These are phyloP conservation scores for Gobio occitaniae DNA, from an alignment of 2,797 vertebrate genomes.

Conservation along the genomic window DNA sequence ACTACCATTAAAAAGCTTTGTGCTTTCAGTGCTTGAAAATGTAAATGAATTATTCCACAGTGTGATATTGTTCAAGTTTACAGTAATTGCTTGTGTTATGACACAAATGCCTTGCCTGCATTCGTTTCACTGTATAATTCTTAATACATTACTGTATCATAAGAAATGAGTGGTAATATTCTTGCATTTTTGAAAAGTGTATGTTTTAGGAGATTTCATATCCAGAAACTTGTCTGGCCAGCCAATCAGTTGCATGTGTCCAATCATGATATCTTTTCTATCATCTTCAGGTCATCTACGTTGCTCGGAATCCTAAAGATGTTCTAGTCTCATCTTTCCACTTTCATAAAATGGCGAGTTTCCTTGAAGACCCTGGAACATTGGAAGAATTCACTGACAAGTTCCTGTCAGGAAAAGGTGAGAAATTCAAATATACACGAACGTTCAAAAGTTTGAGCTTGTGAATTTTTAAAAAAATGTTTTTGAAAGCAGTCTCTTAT, in stretches of 20 bases:
- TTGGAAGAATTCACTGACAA: slow-evolving; percentile 83
- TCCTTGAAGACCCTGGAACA: slow-evolving; percentile 83
- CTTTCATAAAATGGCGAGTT: slow-evolving; percentile 83
- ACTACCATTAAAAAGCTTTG: too few relatives aligned
- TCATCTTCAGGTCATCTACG: slow-evolving; percentile 40
- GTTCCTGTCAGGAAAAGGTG: slow-evolving; percentile 77
- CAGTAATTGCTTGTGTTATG: neutral
- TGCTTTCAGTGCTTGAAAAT: too few relatives aligned
- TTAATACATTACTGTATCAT: neutral
- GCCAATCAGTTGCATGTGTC: neutral
- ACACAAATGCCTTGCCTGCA: neutral
- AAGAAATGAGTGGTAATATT: neutral
- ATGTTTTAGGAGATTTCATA: neutral
- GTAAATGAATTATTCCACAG: too few relatives aligned
- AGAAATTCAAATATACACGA: slow-evolving; percentile 30
- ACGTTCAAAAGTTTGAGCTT: neutral
- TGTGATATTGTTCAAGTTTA: neutral
- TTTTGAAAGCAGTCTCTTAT: neutral
- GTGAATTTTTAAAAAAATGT: too few relatives aligned
- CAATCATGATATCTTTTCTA: neutral
- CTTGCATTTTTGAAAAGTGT: neutral
- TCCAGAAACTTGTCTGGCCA: neutral
- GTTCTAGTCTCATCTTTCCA: slow-evolving; percentile 83
- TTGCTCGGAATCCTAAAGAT: slow-evolving; percentile 85
- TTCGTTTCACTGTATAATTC: neutral